Base-by-base conservation (phyloP, 2,888 invertebrate genomes). In the Trissolcus japonicus region DNA sequence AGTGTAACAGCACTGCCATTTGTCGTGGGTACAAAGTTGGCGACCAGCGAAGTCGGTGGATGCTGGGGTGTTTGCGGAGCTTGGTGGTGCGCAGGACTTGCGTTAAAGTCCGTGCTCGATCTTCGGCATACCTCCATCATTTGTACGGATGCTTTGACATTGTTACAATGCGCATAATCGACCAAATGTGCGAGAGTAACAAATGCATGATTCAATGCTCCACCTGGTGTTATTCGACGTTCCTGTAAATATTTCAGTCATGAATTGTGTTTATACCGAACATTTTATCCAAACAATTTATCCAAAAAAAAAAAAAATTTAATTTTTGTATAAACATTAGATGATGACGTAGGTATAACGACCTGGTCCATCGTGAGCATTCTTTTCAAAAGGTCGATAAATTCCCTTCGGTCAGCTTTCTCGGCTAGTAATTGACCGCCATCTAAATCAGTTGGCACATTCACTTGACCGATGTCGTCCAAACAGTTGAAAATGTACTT, bases 401-500 rank as follows among this genome's bases (percentile, higher is more conserved):
- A 99, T 89, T 99, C 98, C 83, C 96, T 92, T 76, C 99, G 92
- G 90, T 99, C 99, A 29, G 97, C 96, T 89, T 98, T 98, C 90
- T 99, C 99, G 0, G 98, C 98, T 86, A 98, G 90, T 80, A 98
- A 91, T 89, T 99, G 99, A 77, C 97, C 96, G 25, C 98, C 98
- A 90, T 99, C 98, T 83, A 99, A 91, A 90, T 99, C 98, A n/a
- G 96, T 97, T 77, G 97, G 97, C 81, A 97, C 97, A 88, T 98
- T 98, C 6, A 98, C 97, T 91, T 97, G 95, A 79, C 96, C 97
- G 89, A 99, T 99, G 89, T 99, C 99, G 88, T 99, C 99, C 82
- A 99, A 92, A 90, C 98, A 98, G 91, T 99, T 99, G 91, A 99
- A 99, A 85, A 99, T 98, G 90, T 99, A 99, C 90, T 99, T 99